These are phyloP conservation scores for Scaeva pyrastri DNA, from an alignment of 2,888 invertebrate species.

Conservation along the genomic window DNA sequence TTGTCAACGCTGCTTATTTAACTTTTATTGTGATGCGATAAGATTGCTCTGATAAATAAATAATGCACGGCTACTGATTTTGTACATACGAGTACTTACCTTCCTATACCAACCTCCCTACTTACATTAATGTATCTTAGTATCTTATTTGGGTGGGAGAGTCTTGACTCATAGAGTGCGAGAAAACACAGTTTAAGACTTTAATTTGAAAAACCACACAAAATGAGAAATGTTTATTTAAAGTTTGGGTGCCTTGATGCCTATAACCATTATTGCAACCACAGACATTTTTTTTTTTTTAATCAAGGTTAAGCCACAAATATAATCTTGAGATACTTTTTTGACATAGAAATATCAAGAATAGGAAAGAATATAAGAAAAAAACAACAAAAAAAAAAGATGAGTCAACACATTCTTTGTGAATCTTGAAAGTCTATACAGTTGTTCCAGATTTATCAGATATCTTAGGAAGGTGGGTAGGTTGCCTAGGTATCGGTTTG, in stretches of 20 bases:
- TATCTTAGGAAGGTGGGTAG: neutral
- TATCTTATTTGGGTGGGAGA: neutral
- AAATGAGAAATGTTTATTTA: neutral
- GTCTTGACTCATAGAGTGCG: no score
- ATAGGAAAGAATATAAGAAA: slow-evolving; percentile 1
- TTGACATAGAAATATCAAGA: slow-evolving; percentile 18
- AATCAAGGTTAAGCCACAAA: slow-evolving; percentile 21
- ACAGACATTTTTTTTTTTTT: slow-evolving; percentile 10
- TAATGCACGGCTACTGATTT: slow-evolving; percentile 12
- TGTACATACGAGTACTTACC: no score
- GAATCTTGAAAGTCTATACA: neutral
- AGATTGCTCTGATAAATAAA: slow-evolving; percentile 19
- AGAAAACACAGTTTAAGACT: neutral
- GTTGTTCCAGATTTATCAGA: neutral
- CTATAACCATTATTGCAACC: neutral
- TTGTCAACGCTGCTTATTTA: slow-evolving; percentile 31
- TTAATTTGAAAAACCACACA: neutral
- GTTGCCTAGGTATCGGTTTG: no score
- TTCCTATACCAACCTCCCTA: no score
- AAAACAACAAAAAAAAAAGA: neutral
- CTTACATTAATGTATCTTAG: neutral
- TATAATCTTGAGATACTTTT: slow-evolving; percentile 12
- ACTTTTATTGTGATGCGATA: slow-evolving; percentile 27
- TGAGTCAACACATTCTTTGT: slow-evolving; percentile 24
- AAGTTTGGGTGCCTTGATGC: neutral